Evolutionary conservation across 2,797 vertebrate species (phyloP).

Genomic region (Thripadectes ignobilis): DNA sequence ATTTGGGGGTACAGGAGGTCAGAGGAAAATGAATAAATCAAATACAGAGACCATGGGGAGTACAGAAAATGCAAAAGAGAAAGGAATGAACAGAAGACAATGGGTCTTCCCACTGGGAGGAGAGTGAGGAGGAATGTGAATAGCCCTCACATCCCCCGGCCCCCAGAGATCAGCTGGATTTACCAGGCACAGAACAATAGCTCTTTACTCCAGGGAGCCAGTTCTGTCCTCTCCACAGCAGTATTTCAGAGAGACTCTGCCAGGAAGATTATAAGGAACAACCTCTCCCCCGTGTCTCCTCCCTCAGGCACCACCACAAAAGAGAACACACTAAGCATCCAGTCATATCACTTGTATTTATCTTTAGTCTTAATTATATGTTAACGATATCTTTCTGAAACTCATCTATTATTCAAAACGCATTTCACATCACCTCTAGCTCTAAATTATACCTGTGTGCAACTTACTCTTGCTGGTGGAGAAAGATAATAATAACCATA

Average conservation of each 20-base stretch:
- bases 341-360: not conserved
- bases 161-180: not conserved
- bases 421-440: not conserved
- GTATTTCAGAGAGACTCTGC: not conserved
- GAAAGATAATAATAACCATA: not conserved
- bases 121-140: not conserved
- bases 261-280: not conserved
- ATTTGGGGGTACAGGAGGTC: not conserved
- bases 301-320: not conserved
- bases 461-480: not conserved
- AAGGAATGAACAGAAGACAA: not conserved
- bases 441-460: slow-evolving; percentile 42
- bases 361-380: slow-evolving; percentile 47
- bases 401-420: slow-evolving; percentile 32
- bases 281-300: not conserved
- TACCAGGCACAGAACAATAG: not conserved
- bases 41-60: not conserved
- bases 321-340: not conserved
- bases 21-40: not conserved
- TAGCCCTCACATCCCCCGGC: accelerated
- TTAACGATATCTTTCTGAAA: not conserved
- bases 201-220: not conserved
- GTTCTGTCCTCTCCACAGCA: not conserved
- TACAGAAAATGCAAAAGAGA: not conserved
- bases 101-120: not conserved